phyloP scores from a whole-genome alignment of 1,140 invertebrate genomes.

The Drosophila virilis region DNA sequence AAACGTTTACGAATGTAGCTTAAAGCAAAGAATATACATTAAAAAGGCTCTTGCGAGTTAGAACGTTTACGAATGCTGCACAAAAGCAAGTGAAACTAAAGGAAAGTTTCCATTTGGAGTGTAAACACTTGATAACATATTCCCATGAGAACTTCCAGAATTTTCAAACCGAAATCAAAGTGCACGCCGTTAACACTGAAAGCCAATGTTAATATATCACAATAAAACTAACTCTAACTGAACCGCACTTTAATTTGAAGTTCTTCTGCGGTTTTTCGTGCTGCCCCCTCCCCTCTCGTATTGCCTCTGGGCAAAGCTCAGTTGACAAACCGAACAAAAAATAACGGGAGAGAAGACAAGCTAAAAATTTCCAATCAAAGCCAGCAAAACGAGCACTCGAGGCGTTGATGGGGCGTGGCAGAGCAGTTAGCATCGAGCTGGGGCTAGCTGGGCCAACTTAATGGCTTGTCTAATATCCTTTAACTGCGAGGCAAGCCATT shows the following conservation, averaged over 20 bases:
- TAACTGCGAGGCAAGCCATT: slow-evolving; percentile 76
- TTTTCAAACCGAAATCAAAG: background rate
- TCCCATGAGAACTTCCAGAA: background rate
- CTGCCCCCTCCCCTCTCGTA: background rate
- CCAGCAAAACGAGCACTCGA: background rate
- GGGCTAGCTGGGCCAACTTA: slow-evolving; percentile 50
- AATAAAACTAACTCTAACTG: background rate
- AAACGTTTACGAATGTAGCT: too few species aligned
- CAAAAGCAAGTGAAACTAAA: too few species aligned
- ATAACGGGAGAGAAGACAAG: background rate
- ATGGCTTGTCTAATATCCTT: slow-evolving; percentile 82
- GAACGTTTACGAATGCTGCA: too few species aligned
- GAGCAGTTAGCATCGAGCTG: slow-evolving; percentile 11
- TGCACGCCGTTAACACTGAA: too few species aligned
- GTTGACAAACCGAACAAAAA: slow-evolving; percentile 13
- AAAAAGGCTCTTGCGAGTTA: too few species aligned
- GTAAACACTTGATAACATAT: background rate
- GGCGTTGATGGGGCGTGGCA: slow-evolving; percentile 34
- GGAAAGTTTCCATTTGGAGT: too few species aligned
- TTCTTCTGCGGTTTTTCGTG: background rate
- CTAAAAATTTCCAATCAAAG: slow-evolving; percentile 36
- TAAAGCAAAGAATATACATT: too few species aligned
- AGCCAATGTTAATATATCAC: background rate
- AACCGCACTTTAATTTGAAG: background rate
- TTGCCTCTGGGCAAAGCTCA: background rate